Evolutionary conservation across 2,888 invertebrate genomes (phyloP).

Genomic region (Amitus sp.): DNA sequence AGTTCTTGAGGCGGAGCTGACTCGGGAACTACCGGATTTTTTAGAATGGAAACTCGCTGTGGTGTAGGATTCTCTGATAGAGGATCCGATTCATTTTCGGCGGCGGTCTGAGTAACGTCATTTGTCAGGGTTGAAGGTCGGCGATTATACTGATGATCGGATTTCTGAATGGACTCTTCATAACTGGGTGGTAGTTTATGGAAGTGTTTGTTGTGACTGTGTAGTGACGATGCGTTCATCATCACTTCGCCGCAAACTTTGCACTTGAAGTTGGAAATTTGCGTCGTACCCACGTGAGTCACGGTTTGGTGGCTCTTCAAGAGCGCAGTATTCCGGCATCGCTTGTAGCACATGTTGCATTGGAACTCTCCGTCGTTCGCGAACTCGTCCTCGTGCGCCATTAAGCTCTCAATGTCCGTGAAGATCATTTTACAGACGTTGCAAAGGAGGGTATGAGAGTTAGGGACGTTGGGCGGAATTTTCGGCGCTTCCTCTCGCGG

Average conservation of each 20-base stretch:
- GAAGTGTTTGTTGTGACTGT: constrained; percentile 26
- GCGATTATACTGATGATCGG: constrained; percentile 8
- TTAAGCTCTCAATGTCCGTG: constrained; percentile 8
- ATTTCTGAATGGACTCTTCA: neutral
- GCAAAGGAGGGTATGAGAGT: too few relatives aligned
- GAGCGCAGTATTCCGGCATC: constrained; percentile 16
- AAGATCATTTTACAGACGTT: constrained; percentile 29
- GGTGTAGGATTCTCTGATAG: neutral
- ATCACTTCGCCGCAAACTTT: constrained; percentile 23
- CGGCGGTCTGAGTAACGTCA: too few relatives aligned
- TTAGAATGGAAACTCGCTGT: neutral
- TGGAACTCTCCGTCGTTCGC: constrained; percentile 32
- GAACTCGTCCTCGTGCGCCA: constrained; percentile 26
- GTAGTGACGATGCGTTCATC: constrained; percentile 17
- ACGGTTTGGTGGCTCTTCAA: constrained; percentile 18
- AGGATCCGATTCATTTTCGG: too few relatives aligned
- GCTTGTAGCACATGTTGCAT: constrained; percentile 31
- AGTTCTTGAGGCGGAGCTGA: too few relatives aligned
- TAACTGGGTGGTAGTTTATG: constrained; percentile 11
- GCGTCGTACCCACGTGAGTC: constrained; percentile 16
- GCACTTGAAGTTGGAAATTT: constrained; percentile 18
- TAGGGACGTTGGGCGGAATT: neutral
- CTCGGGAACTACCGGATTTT: too few relatives aligned
- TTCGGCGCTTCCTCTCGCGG: too few relatives aligned
- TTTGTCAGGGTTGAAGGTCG: neutral